These are phyloP conservation scores for Pimephales promelas DNA, from an alignment of 2,113 vertebrate species.

Conservation along the genomic window DNA sequence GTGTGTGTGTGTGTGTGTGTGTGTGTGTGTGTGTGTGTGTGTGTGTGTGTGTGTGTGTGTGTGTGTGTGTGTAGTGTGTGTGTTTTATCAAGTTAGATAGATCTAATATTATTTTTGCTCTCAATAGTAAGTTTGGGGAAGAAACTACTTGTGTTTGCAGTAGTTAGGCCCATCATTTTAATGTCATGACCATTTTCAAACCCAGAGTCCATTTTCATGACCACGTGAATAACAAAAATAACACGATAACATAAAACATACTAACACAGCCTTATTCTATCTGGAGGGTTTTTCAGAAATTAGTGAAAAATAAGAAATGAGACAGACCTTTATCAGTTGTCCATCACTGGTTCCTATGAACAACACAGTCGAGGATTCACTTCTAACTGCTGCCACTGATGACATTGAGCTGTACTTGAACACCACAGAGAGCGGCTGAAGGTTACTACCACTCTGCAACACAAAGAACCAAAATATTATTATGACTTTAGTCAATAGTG, in stretches of 20 bases:
- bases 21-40: too few relatives aligned
- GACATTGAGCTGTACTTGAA: conserved; percentile 51
- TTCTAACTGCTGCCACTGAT: conserved; percentile 38
- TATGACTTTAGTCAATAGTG: not conserved
- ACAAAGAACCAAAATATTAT: too few relatives aligned
- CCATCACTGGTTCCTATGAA: conserved; percentile 54
- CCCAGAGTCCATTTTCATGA: too few relatives aligned
- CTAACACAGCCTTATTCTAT: not conserved
- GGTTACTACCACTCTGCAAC: not conserved
- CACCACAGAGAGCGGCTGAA: conserved; percentile 29
- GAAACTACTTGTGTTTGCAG: too few relatives aligned
- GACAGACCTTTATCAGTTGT: conserved; percentile 44
- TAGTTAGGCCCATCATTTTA: too few relatives aligned
- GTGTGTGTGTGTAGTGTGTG: too few relatives aligned
- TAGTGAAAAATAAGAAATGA: not conserved
- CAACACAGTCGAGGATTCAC: conserved; percentile 34
- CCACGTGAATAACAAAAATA: not conserved
- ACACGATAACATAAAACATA: not conserved
- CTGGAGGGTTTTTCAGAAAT: not conserved
- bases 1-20: too few relatives aligned
- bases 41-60: too few relatives aligned
- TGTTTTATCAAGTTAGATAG: too few relatives aligned
- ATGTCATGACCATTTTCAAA: too few relatives aligned
- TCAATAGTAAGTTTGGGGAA: too few relatives aligned
- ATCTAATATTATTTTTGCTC: too few relatives aligned